Percentiles rank a stretch among this genome's conserved stretches.
These are phyloP conservation scores for Unio pictorum DNA, from an alignment of 2,888 invertebrate species.

Conservation along the genomic window DNA sequence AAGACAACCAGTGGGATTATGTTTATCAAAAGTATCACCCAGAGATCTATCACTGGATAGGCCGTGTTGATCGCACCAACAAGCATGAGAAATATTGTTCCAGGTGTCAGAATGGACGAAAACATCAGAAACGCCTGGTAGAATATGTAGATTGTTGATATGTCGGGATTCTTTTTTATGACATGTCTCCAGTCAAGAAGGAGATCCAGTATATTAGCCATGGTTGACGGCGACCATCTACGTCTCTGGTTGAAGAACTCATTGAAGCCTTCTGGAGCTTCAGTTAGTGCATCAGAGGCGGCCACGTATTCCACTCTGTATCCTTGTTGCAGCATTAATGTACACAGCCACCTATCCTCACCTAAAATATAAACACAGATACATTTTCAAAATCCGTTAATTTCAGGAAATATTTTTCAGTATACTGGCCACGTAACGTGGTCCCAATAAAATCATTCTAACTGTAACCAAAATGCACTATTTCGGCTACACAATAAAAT, in stretches of 20 bases:
- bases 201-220: slow-evolving; percentile 53
- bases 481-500: no score
- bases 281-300: slow-evolving; percentile 49
- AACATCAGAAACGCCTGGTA: slow-evolving; percentile 37
- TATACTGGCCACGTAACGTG: no score
- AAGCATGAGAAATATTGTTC: slow-evolving; percentile 81
- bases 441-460: no score
- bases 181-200: slow-evolving; percentile 19
- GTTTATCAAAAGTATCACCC: slow-evolving; percentile 74
- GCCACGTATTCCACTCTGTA: slow-evolving; percentile 50
- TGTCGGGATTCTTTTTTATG: slow-evolving; percentile 25
- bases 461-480: no score
- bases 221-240: slow-evolving; percentile 54
- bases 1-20: slow-evolving; percentile 50
- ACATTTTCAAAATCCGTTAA: no score
- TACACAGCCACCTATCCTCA: slow-evolving; percentile 54
- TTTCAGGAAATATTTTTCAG: no score
- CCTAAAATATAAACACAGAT: slow-evolving; percentile 19
- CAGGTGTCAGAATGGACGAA: slow-evolving; percentile 96
- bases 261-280: slow-evolving; percentile 41
- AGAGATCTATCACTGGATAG: slow-evolving; percentile 73
- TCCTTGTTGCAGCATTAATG: slow-evolving; percentile 46
- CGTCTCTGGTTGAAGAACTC: slow-evolving; percentile 47
- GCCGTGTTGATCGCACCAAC: slow-evolving; percentile 53
- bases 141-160: slow-evolving; percentile 36